A percentile compares a stretch with the other conserved stretches of the same genome.
Conservation (phyloP, 2,888 invertebrate species). For the Petrophora chlorosata region DNA sequence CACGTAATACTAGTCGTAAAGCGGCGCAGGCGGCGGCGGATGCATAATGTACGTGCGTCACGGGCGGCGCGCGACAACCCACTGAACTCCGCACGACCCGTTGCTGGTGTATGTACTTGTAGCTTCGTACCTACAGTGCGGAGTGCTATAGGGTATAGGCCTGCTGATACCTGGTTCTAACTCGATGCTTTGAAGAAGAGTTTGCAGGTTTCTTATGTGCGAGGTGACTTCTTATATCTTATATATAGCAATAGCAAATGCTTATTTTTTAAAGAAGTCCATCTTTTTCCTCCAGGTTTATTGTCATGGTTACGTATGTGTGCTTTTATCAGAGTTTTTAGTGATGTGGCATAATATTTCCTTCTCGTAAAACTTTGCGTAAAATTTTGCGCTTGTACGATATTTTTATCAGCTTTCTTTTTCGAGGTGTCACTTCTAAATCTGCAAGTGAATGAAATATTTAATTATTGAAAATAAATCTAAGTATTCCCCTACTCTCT, state of each 20-base stretch:
- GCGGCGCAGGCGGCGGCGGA: too few species aligned
- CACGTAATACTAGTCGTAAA: too few species aligned
- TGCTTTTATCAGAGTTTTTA: slow-evolving; percentile 4
- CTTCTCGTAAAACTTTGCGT: neutral
- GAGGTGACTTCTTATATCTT: neutral
- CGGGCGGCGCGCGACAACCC: too few species aligned
- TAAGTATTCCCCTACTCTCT: too few species aligned
- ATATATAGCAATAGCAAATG: slow-evolving; percentile 5
- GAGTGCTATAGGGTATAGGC: too few species aligned
- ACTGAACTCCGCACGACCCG: too few species aligned
- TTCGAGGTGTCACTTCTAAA: neutral
- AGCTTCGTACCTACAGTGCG: too few species aligned
- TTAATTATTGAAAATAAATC: too few species aligned
- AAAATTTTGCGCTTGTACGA: neutral
- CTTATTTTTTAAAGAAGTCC: neutral
- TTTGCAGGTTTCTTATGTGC: neutral
- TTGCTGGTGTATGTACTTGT: too few species aligned
- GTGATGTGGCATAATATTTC: slow-evolving; percentile 1
- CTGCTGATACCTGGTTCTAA: neutral
- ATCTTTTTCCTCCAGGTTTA: slow-evolving; percentile 2
- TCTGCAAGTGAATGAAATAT: neutral
- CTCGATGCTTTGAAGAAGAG: neutral
- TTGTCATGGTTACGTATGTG: neutral
- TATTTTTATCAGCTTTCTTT: neutral
- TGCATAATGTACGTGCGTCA: too few species aligned